A percentile compares a stretch with the other conserved stretches of the same genome.
phyloP scores from a whole-genome alignment of 2,797 vertebrate genomes.

The Eptatretus atami region DNA sequence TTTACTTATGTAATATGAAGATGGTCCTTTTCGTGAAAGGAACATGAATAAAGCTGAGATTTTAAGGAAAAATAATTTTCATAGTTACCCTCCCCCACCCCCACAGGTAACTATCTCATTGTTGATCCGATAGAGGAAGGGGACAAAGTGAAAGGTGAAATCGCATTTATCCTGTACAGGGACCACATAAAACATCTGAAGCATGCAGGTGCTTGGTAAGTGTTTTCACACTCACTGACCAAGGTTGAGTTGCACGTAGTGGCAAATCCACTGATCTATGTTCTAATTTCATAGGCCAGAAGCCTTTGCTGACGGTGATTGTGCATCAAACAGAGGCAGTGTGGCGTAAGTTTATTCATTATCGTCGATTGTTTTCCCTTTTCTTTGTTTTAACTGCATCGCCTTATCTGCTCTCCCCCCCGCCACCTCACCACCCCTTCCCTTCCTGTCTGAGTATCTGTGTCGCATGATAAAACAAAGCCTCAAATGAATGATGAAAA shows the following conservation, averaged over 20 bases:
- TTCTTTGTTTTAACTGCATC: no score
- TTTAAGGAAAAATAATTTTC: not conserved
- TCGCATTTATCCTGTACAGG: constrained; percentile 43
- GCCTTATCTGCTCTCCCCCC: not conserved
- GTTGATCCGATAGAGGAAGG: constrained; percentile 69
- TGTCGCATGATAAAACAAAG: not conserved
- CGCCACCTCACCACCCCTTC: no score
- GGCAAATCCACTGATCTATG: no score
- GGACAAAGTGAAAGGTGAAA: constrained; percentile 66
- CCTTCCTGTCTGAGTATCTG: not conserved
- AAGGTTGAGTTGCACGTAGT: no score
- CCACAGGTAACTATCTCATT: constrained; percentile 43
- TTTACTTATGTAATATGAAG: not conserved
- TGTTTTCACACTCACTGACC: not conserved
- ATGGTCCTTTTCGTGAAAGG: no score
- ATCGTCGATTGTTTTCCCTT: no score
- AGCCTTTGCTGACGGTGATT: no score
- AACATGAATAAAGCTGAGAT: not conserved
- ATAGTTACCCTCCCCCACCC: not conserved
- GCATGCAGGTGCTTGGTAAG: constrained; percentile 34
- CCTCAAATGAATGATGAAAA: not conserved
- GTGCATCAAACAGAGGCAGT: no score
- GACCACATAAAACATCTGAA: constrained; percentile 38
- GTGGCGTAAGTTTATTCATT: no score
- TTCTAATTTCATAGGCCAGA: no score